Base-by-base conservation (phyloP, 2,113 vertebrate genomes). In the Piprites chloris region DNA sequence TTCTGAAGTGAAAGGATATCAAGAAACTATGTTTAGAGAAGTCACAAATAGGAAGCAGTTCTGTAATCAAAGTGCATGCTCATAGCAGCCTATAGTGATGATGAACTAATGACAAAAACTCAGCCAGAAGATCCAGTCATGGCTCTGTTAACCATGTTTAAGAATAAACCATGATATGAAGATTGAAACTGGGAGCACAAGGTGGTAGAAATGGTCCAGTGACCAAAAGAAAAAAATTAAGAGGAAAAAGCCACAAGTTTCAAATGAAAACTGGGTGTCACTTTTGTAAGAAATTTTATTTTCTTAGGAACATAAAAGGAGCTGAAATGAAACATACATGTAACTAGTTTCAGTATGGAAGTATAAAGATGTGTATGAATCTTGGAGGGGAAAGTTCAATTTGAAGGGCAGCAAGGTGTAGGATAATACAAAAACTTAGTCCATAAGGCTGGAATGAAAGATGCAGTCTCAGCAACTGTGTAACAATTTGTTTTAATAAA, bases 311-410 rank as follows among this genome's bases (percentile, higher is more conserved):
- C 22, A 63, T 47, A 62, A 55, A 39, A 0, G 4, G 4, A 49
- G 13, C 12, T 76, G 35, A 92, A 69, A 52, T 4, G 2, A 78
- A 84, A 56, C 5, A 14, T 26, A 6, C 3, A 1, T 46, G 9
- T 66, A 56, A 26, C 8, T 82, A 47, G 9, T 58, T 42, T 78
- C 49, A 44, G 3, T 23, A 19, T 23, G 5, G 14, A 26, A 50
- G 3, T 9, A 10, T 28, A 52, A 65, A 2, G 2, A 39, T 17
- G 1, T 42, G 4, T 20, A 8, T 21, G 17, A 42, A 9, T 61
- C 33, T 68, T 79, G 19, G 28, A 15, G 69, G 11, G 49, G 41
- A 35, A 4, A 50, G 23, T 9, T 37, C 2, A 22, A 35, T 46
- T 37, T 68, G 24, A 74, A 66, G 32, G 7, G 11, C 7, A 28